Conservation (phyloP, 2,797 vertebrate species). For the Mergus octosetaceus region DNA sequence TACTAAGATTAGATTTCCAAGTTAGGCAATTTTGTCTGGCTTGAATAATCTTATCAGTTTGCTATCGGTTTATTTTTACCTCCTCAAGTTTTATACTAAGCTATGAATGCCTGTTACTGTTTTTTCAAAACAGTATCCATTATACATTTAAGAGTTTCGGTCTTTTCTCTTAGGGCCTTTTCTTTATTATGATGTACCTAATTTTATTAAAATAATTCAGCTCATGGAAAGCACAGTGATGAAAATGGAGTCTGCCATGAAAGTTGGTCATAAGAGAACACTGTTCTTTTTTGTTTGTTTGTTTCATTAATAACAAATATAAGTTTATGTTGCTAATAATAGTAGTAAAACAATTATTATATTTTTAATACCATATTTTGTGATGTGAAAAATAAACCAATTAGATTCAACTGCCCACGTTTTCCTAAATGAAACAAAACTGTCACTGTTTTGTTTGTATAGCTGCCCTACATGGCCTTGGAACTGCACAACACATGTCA, state of each 20-base stretch:
- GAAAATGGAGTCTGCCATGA: not conserved
- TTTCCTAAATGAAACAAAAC: not conserved
- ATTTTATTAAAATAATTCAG: slow-evolving; percentile 15
- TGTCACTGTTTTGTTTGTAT: not conserved
- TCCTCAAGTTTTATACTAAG: not conserved
- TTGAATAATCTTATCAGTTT: not conserved
- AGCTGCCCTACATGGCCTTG: not conserved
- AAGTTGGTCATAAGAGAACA: not conserved
- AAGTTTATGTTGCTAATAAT: not conserved
- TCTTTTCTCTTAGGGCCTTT: not conserved
- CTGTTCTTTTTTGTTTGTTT: not conserved
- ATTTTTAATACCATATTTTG: not conserved
- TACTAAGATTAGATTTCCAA: not conserved
- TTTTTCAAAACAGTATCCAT: not conserved
- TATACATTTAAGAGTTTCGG: not conserved
- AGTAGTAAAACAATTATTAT: not conserved
- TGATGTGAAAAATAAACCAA: not conserved
- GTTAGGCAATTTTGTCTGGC: not conserved
- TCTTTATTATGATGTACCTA: not conserved
- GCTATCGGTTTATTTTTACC: not conserved
- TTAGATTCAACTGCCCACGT: not conserved
- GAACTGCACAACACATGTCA: rapidly evolving
- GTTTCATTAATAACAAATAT: not conserved
- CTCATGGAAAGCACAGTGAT: not conserved
- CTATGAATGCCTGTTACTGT: not conserved